These are phyloP conservation scores for Silurus lanzhouensis DNA, from an alignment of 2,797 vertebrate genomes.

Conservation along the genomic window DNA sequence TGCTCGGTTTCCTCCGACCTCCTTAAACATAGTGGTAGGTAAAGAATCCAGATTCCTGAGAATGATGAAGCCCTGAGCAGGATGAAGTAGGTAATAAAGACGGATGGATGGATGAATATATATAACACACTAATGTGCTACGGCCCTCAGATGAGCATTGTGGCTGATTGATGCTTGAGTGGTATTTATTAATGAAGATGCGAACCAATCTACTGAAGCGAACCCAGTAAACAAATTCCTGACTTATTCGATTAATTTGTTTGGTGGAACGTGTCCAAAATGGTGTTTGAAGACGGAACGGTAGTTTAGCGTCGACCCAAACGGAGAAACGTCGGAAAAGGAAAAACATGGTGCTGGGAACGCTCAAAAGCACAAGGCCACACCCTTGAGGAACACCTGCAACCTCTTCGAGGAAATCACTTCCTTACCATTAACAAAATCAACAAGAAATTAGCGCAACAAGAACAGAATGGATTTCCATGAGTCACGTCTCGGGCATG, in stretches of 20 bases:
- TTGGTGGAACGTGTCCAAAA: slow-evolving; percentile 21
- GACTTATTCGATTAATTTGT: slow-evolving; percentile 28
- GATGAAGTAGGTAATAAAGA: neutral
- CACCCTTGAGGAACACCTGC: slow-evolving; percentile 40
- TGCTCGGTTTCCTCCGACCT: neutral
- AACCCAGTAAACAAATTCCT: slow-evolving; percentile 21
- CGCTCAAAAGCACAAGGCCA: slow-evolving; percentile 19
- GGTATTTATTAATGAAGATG: slow-evolving; percentile 1
- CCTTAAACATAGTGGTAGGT: neutral
- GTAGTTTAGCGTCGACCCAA: neutral
- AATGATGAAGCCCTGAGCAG: neutral
- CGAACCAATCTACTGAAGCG: neutral
- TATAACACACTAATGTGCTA: neutral
- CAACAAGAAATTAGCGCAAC: slow-evolving; percentile 16
- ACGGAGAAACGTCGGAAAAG: too few relatives aligned
- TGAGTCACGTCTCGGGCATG: slow-evolving; percentile 25
- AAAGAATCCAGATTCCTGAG: neutral
- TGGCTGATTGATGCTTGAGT: neutral
- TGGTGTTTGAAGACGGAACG: neutral
- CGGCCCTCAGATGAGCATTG: neutral
- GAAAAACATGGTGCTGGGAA: neutral
- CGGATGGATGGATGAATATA: neutral
- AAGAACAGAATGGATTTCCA: slow-evolving; percentile 43
- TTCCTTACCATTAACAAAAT: slow-evolving; percentile 32
- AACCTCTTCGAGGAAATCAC: slow-evolving; percentile 32